Conservation (phyloP, 2,797 vertebrate species). For the Myotis vivesi region DNA sequence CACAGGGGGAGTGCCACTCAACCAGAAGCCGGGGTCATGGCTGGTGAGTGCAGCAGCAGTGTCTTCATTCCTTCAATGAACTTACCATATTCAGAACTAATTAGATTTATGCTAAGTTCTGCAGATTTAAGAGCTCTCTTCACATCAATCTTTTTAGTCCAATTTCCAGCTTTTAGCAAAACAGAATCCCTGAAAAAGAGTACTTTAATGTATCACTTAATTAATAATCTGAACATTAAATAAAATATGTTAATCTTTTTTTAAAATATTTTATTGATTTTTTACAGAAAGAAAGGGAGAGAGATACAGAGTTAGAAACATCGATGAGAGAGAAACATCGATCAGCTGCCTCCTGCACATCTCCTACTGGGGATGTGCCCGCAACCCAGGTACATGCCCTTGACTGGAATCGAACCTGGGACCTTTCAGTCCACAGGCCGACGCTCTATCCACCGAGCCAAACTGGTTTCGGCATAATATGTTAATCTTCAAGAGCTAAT, state of each 20-base stretch:
- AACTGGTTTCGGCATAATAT: not conserved
- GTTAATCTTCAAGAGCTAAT: not conserved
- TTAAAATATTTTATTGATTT: too few species aligned
- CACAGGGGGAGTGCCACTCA: too few species aligned
- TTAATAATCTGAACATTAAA: not conserved
- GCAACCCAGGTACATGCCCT: too few species aligned
- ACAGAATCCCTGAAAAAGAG: conserved; percentile 88
- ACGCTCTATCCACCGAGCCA: too few species aligned
- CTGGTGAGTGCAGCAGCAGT: not conserved
- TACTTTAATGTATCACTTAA: conserved; percentile 43
- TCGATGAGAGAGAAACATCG: too few species aligned
- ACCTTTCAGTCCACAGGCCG: too few species aligned
- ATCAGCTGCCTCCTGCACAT: too few species aligned
- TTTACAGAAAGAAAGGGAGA: too few species aligned
- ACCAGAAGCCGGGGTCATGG: too few species aligned
- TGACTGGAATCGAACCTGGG: too few species aligned
- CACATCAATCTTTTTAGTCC: conserved; percentile 94
- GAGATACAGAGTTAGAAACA: too few species aligned
- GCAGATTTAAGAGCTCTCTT: conserved; percentile 88
- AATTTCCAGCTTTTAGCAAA: conserved; percentile 91
- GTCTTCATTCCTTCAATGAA: conserved; percentile 66
- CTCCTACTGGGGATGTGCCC: too few species aligned
- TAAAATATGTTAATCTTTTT: conserved; percentile 37
- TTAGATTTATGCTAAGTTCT: conserved; percentile 92
- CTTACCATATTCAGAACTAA: conserved; percentile 97